Conservation (phyloP, 2,888 invertebrate genomes). For the Ommatoiulus sabulosus region DNA sequence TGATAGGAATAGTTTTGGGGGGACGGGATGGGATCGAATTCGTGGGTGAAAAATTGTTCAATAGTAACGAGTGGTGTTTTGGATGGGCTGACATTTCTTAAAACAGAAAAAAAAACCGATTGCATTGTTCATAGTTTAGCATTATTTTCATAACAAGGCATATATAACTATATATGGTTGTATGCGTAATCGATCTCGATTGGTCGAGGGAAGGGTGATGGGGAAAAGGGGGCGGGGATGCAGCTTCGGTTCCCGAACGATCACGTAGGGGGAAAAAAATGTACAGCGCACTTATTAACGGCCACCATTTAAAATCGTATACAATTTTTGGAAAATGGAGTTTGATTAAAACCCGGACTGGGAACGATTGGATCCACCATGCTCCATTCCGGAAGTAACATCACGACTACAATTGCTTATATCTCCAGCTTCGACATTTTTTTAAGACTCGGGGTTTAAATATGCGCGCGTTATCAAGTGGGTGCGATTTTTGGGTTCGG, state of each 20-base stretch:
- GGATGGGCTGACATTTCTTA: slow-evolving; percentile 29
- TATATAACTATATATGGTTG: background rate
- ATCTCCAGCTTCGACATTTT: background rate
- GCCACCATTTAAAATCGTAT: slow-evolving; percentile 26
- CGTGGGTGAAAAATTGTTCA: slow-evolving; percentile 10
- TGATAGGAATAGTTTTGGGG: slow-evolving; percentile 14
- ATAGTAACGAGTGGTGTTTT: slow-evolving; percentile 31
- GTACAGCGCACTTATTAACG: slow-evolving; percentile 24
- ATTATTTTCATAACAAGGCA: slow-evolving; percentile 27
- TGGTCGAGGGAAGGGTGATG: background rate
- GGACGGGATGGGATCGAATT: background rate
- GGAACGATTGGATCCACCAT: background rate
- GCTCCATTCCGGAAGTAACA: background rate
- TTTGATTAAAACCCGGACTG: slow-evolving; percentile 22
- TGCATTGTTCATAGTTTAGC: slow-evolving; percentile 27
- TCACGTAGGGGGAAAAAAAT: background rate
- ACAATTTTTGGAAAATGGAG: slow-evolving; percentile 23
- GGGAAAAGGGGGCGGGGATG: background rate
- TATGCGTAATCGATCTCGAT: slow-evolving; percentile 35
- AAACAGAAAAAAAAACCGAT: slow-evolving; percentile 27
- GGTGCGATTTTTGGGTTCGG: background rate
- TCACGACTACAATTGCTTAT: background rate
- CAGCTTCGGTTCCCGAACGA: background rate
- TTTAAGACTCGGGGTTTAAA: slow-evolving; percentile 19
- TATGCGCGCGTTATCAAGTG: background rate